Percentiles rank a stretch among this genome's conserved stretches.
Evolutionary conservation across 1,140 invertebrate species (phyloP).

Genomic region (Macrotrachela quadricornifera): DNA sequence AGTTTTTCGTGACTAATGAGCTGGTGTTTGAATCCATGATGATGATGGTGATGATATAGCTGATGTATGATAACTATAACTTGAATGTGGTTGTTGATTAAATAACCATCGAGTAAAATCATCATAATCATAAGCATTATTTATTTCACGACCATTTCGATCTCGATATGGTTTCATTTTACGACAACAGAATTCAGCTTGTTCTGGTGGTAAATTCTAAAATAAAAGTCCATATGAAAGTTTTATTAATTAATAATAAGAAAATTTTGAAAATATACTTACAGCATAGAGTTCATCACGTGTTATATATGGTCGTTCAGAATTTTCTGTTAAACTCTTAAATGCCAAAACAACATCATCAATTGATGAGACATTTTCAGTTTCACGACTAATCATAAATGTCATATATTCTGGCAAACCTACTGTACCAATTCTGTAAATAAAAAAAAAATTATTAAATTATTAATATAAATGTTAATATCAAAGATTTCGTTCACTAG

Average conservation of each 20-base stretch:
- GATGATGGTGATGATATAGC: no score
- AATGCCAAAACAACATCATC: conserved; percentile 99
- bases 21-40: no score
- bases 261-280: no score
- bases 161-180: conserved; percentile 94
- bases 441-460: no score
- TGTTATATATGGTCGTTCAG: conserved; percentile 88
- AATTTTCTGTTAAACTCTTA: conserved; percentile 73
- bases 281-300: conserved; percentile 94
- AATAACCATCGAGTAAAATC: conserved; percentile 93
- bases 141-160: conserved; percentile 69
- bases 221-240: conserved; percentile 14
- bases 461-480: no score
- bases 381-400: conserved; percentile 99
- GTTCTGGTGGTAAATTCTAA: conserved; percentile 95
- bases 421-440: conserved; percentile 52
- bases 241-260: neutral
- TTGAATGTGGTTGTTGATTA: conserved; percentile 40
- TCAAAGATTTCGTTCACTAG: no score
- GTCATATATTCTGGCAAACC: conserved; percentile 99
- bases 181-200: conserved; percentile 93
- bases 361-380: conserved; percentile 93
- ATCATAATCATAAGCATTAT: conserved; percentile 86
- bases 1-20: no score
- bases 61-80: no score